Evolutionary conservation across 2,888 invertebrate species (phyloP).

Genomic region (Acleris cristana): DNA sequence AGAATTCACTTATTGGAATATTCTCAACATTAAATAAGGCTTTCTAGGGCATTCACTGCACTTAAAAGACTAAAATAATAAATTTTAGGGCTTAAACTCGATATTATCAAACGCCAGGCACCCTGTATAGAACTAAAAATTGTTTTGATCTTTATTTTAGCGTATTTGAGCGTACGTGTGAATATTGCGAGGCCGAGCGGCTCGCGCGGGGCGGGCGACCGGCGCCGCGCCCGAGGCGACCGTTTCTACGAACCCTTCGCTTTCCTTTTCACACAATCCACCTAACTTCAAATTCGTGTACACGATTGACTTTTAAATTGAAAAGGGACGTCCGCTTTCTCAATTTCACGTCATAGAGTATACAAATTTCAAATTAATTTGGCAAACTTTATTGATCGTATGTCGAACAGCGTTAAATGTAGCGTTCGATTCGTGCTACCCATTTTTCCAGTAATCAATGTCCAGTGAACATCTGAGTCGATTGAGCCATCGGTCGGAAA

Average conservation of each 20-base stretch:
- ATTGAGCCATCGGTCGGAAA: neutral
- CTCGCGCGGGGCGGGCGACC: neutral
- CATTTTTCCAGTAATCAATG: slow-evolving; percentile 17
- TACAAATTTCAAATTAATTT: too few relatives aligned
- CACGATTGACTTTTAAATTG: neutral
- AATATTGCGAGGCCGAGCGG: neutral
- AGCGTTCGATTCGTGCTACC: neutral
- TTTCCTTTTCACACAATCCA: slow-evolving; percentile 7
- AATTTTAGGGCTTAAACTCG: too few relatives aligned
- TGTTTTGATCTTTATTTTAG: too few relatives aligned
- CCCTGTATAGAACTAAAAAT: too few relatives aligned
- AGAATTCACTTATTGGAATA: too few relatives aligned
- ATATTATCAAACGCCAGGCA: too few relatives aligned
- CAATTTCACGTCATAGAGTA: too few relatives aligned
- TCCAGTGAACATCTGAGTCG: slow-evolving; percentile 1
- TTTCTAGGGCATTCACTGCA: too few relatives aligned
- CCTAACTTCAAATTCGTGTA: slow-evolving; percentile 2
- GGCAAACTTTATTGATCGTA: neutral
- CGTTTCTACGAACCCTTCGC: slow-evolving; percentile 7
- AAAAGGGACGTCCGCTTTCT: neutral
- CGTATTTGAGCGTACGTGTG: neutral
- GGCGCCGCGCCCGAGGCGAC: slow-evolving; percentile 6
- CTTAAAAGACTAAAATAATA: too few relatives aligned
- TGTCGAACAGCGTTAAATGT: neutral
- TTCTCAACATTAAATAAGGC: too few relatives aligned